Evolutionary conservation across 2,888 invertebrate species (phyloP).

Genomic region (Drosophila recens): DNA sequence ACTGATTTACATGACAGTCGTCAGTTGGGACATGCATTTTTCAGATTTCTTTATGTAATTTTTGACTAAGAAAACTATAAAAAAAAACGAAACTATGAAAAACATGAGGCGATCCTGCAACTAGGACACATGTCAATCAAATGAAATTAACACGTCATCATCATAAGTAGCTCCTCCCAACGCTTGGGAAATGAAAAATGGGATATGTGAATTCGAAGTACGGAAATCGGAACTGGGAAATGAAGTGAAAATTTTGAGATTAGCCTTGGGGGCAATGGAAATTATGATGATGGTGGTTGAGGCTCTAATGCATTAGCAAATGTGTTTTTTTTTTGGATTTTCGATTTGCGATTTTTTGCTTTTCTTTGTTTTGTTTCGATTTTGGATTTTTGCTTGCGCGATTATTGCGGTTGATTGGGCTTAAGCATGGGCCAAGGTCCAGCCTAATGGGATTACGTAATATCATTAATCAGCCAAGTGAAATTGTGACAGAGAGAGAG

Average conservation of each 20-base stretch:
- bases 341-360: slow-evolving; percentile 36
- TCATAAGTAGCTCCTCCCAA: slow-evolving; percentile 6
- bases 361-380: slow-evolving; percentile 25
- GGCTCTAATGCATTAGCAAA: slow-evolving; percentile 65
- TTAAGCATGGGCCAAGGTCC: slow-evolving; percentile 39
- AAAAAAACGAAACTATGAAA: neutral
- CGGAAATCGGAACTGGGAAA: neutral
- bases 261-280: slow-evolving; percentile 51
- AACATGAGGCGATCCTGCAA: slow-evolving; percentile 6
- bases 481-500: slow-evolving; percentile 38
- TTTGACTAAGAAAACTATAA: neutral
- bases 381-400: slow-evolving; percentile 46
- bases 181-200: neutral
- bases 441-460: slow-evolving; percentile 73
- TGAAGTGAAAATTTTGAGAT: slow-evolving; percentile 42
- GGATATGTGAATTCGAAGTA: neutral
- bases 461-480: slow-evolving; percentile 77
- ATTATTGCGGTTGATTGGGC: slow-evolving; percentile 75
- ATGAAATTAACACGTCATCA: slow-evolving; percentile 75
- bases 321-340: slow-evolving; percentile 38
- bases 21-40: slow-evolving; percentile 26
- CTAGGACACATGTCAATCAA: slow-evolving; percentile 77
- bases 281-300: slow-evolving; percentile 41
- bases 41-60: slow-evolving; percentile 4
- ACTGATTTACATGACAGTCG: slow-evolving; percentile 43